Percentiles rank a stretch among this genome's conserved stretches.
These are phyloP conservation scores for Sisor rabdophorus DNA, from an alignment of 2,113 vertebrate species.

Conservation along the genomic window DNA sequence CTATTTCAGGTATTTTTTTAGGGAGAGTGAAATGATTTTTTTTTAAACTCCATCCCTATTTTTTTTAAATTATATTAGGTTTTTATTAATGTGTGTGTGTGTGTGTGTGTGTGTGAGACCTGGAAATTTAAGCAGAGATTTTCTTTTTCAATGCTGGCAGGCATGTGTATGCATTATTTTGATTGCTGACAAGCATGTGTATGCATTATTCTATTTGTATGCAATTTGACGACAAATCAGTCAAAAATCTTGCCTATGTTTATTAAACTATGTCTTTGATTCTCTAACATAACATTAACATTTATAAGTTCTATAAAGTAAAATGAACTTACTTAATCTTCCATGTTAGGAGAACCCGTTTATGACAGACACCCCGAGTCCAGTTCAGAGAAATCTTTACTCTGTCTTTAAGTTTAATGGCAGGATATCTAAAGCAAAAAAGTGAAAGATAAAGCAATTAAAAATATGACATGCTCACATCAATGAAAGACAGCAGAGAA, in stretches of 20 bases:
- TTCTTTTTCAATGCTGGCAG: too few relatives aligned
- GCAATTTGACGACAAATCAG: not conserved
- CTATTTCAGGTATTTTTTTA: too few relatives aligned
- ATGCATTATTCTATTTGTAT: not conserved
- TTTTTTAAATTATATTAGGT: too few relatives aligned
- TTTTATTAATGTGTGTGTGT: too few relatives aligned
- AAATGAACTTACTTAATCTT: conserved; percentile 66
- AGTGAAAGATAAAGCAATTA: not conserved
- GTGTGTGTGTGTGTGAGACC: too few relatives aligned
- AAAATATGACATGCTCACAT: not conserved
- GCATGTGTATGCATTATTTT: too few relatives aligned
- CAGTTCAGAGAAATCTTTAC: conserved; percentile 70
- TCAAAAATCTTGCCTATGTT: not conserved
- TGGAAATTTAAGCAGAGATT: too few relatives aligned
- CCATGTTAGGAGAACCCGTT: conserved; percentile 64
- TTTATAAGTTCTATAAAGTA: not conserved
- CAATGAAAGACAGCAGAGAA: too few relatives aligned
- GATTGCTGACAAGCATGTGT: not conserved
- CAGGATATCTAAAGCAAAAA: conserved; percentile 61
- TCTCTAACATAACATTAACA: not conserved
- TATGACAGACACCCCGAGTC: conserved; percentile 61
- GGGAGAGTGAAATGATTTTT: too few relatives aligned
- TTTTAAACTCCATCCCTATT: too few relatives aligned
- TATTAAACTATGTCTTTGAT: not conserved
- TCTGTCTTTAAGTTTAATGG: conserved; percentile 68